phyloP scores from a whole-genome alignment of 2,888 invertebrate genomes.

The Lepeophtheirus nordmannii region DNA sequence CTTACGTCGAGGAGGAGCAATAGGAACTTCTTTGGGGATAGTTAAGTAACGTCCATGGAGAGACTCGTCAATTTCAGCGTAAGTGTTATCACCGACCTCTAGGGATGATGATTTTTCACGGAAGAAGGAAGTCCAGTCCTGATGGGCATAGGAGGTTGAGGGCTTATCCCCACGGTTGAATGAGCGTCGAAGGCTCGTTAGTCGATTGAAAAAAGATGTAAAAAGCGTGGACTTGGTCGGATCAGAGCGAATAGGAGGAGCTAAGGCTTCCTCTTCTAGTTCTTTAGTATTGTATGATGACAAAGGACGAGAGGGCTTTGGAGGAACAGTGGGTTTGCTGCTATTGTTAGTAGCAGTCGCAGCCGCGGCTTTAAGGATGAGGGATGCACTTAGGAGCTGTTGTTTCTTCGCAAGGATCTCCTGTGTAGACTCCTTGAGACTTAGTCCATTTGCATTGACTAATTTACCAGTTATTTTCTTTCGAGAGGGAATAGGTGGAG shows the following conservation, averaged over 20 bases:
- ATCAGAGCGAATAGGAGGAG: background rate
- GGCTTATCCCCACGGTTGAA: background rate
- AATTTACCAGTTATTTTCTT: background rate
- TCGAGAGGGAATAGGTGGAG: background rate
- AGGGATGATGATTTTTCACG: background rate
- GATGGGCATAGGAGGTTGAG: background rate
- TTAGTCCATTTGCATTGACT: background rate
- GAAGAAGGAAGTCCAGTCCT: constrained; percentile 2
- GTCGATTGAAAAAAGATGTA: constrained; percentile 2
- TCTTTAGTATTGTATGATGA: background rate
- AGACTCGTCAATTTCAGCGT: background rate
- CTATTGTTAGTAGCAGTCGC: background rate
- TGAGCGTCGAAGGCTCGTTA: constrained; percentile 8
- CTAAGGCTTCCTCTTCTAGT: too few relatives aligned
- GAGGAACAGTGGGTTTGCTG: too few relatives aligned
- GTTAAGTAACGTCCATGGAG: background rate
- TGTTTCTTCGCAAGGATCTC: background rate
- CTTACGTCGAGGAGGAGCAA: constrained; percentile 15
- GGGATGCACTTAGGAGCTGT: background rate
- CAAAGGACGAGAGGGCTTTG: background rate
- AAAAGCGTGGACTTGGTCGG: background rate
- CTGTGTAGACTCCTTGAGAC: background rate
- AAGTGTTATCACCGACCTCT: background rate
- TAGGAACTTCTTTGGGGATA: background rate
- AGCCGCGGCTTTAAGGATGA: background rate